Base-by-base conservation (phyloP, 2,113 vertebrate genomes). In the Pogonocichla stellata region DNA sequence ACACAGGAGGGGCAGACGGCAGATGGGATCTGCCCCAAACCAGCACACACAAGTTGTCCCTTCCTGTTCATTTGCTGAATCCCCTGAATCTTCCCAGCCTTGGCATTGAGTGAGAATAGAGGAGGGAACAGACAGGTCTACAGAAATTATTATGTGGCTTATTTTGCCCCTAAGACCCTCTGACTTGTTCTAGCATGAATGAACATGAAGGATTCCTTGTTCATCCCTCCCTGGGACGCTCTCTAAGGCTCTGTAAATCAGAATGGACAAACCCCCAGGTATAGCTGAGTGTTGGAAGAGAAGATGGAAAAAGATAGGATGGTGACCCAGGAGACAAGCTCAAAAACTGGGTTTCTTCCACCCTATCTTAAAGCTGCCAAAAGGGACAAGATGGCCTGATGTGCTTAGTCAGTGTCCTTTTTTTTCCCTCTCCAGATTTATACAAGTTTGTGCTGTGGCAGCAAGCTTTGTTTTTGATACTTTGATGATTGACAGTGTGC, bases 381-480 rank as follows among this genome's bases (percentile, higher is more conserved):
- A 58, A 85, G 64, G 70, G 82, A 80, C 67, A 58, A 64, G 38
- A 64, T 57, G 69, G 73, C 74, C 80, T 88, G 58, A 73, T 91
- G 57, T 90, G 60, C 80, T 95, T 90, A 87, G 69, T 81, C 69
- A 69, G 36, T 65, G 80, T 91, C 73, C 48, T 81, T 47, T 89
- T 64, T 45, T 18, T 12, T 14, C 8, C 1, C 6, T 8, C 62
- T 67, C 84, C 74, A 70, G 78, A 80, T 90, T 83, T 89, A 77
- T 74, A 83, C 38, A 94, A 48, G 53, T 73, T 80, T 92, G 85
- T 96, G 85, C 86, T 95, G 92, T 92, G 90, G 85, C 82, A 96
- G 85, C 82, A 96, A 86, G 78, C 87, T 96, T 96, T 91, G 88
- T 56, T 96, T 97, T 95, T 93, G 74, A 95, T 94, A 96, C 88